phyloP scores from a whole-genome alignment of 2,888 invertebrate genomes.

The Zygaena filipendulae region DNA sequence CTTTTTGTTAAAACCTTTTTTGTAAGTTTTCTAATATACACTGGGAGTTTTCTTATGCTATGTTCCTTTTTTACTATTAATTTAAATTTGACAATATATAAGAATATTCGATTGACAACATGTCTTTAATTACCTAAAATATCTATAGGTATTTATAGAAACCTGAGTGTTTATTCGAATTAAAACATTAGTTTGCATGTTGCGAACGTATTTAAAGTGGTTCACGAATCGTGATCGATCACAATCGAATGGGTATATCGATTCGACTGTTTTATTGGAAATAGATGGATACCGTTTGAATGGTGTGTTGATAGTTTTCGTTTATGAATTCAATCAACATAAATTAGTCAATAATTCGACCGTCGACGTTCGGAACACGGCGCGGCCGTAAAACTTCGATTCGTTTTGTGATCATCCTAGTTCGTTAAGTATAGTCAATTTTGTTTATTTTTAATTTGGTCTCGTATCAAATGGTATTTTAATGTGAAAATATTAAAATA shows the following conservation, averaged over 20 bases:
- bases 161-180: slow-evolving; percentile 51
- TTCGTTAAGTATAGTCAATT: no score
- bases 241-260: slow-evolving; percentile 20
- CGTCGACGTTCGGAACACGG: slow-evolving; percentile 38
- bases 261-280: no score
- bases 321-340: slow-evolving; percentile 65
- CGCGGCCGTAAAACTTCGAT: slow-evolving; percentile 32
- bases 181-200: slow-evolving; percentile 54
- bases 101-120: no score
- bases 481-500: no score
- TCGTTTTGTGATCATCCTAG: slow-evolving; percentile 42
- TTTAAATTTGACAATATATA: no score
- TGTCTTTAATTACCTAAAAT: no score
- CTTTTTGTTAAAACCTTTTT: no score
- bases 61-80: no score
- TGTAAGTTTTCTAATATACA: no score
- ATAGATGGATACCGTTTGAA: slow-evolving; percentile 28
- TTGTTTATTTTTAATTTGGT: slow-evolving; percentile 38
- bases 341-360: slow-evolving; percentile 57
- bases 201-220: slow-evolving; percentile 46
- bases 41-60: no score
- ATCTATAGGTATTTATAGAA: no score
- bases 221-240: slow-evolving; percentile 33
- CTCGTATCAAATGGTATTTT: slow-evolving; percentile 15
- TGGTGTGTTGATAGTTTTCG: slow-evolving; percentile 55